These are phyloP conservation scores for Caranx melampygus DNA, from an alignment of 2,113 vertebrate species.

Conservation along the genomic window DNA sequence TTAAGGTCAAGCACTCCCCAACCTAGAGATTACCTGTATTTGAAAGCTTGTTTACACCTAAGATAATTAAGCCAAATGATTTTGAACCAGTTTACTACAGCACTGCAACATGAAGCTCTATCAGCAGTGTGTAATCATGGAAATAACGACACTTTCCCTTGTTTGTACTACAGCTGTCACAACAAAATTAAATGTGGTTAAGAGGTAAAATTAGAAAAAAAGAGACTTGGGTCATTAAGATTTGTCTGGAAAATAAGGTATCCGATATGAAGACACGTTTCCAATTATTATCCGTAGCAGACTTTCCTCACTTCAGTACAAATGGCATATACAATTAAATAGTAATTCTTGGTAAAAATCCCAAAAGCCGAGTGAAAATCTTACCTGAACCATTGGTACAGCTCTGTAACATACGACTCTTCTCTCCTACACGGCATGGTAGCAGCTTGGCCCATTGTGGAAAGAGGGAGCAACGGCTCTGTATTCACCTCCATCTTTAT, in stretches of 20 bases:
- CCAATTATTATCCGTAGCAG: background rate
- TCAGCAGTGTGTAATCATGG: background rate
- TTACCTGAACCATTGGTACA: conserved; percentile 82
- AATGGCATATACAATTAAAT: background rate
- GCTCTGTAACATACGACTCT: conserved; percentile 75
- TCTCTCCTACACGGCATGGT: conserved; percentile 67
- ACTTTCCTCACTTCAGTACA: background rate
- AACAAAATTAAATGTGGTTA: background rate
- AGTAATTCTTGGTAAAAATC: background rate
- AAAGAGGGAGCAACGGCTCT: conserved; percentile 14
- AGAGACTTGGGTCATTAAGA: background rate
- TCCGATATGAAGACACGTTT: background rate
- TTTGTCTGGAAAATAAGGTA: background rate
- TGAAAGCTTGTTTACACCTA: conserved; percentile 44
- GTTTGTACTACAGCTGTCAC: background rate
- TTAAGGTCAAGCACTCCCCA: conserved; percentile 46
- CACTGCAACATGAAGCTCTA: background rate
- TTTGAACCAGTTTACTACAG: conserved; percentile 27
- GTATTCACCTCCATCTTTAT: conserved; percentile 67
- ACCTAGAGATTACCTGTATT: conserved; percentile 40
- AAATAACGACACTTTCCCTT: background rate
- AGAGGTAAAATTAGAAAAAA: background rate
- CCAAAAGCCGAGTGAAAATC: conserved; percentile 11
- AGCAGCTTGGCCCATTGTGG: conserved; percentile 80
- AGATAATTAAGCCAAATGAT: conserved; percentile 47